phyloP scores from a whole-genome alignment of 2,797 vertebrate species.

The Gallinago solitaria region DNA sequence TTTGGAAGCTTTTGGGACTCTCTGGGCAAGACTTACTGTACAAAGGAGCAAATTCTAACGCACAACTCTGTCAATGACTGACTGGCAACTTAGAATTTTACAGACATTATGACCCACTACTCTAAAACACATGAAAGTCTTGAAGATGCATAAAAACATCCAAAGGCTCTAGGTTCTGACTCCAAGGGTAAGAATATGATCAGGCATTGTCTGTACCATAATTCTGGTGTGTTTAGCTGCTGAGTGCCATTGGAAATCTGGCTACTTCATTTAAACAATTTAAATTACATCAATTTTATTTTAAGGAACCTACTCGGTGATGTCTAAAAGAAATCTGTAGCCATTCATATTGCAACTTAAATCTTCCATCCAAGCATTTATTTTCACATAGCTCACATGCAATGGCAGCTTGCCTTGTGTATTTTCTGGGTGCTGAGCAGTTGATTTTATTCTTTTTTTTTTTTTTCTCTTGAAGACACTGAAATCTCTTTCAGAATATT shows the following conservation, averaged over 20 bases:
- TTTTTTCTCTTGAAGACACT: neutral
- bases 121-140: neutral
- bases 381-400: neutral
- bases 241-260: neutral
- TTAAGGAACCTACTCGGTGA: neutral
- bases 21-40: neutral
- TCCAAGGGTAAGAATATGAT: neutral
- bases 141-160: neutral
- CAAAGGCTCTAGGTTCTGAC: neutral
- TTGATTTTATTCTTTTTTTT: neutral
- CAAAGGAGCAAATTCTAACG: neutral
- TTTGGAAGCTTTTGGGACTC: neutral
- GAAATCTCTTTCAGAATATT: neutral
- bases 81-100: neutral
- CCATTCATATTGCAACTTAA: neutral
- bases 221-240: neutral
- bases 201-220: neutral
- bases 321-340: neutral
- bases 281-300: neutral
- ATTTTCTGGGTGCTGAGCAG: neutral
- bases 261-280: neutral
- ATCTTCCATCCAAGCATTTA: neutral
- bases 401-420: neutral
- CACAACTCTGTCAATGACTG: neutral
- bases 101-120: neutral